Evolutionary conservation across 2,888 invertebrate genomes (phyloP), one percentile per base, ranked within the genome.

Genomic region (Heliconius ismenius): DNA sequence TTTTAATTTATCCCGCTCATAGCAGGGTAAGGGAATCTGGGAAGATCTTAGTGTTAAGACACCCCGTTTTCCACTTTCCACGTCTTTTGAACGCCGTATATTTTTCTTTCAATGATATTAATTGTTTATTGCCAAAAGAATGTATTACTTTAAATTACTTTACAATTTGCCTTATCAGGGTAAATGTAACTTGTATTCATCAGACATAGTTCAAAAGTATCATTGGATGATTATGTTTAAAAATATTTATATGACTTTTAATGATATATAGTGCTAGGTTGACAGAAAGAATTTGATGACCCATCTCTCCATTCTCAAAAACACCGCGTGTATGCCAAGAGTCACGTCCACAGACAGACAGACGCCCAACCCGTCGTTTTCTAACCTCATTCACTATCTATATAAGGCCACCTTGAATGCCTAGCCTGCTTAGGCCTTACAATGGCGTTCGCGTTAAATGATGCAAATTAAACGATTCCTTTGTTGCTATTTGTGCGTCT

Each of bases 281-380:
- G 7, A n/a, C 58, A 24, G 10, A 21, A 18, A 26, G 63, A 32
- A 32, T 10, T 18, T 36, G n/a, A 7, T 63, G 15, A 15, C 15
- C 24, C 4, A 26, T 15, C 26, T 26, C 28, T 15, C 63, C 63
- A 63, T 15, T 21, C 7, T 63, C 13, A 15, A 73, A 15, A 64
- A 11, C 15, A 65, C 15, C 28, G 74, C 7, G 24, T 43, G 21
- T 43, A 24, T 79, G 75, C 75, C 26, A 15, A 24, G n/a, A 60
- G 77, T 79, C 79, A 79, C 79, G 78, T 79, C 69, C 36, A 75
- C 72, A 80, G 80, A 80, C 80, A 76, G 68, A 74, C 76, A 76
- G 80, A 79, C 80, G 80, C 80, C 77, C 74, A 65, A 70, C 54
- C 32, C 15, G 67, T 65, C 73, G 60, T 74, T 69, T 73, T 75